Conservation (phyloP, 2,797 vertebrate species). For the Thunnus albacares region DNA sequence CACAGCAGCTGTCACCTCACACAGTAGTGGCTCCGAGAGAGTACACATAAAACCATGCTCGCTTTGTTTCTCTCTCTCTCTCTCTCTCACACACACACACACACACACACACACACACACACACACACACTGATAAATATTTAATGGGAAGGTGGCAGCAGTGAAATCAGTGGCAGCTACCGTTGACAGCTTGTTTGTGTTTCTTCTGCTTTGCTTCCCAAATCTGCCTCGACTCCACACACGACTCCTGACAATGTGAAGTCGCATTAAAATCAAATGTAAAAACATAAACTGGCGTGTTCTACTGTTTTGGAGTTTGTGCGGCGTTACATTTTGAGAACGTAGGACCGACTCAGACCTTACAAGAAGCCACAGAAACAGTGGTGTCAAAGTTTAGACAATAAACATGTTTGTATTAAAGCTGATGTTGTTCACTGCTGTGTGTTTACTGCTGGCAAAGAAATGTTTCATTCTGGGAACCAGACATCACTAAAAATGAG, state of each 20-base stretch:
- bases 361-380: background rate
- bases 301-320: background rate
- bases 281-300: too few species aligned
- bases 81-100: background rate
- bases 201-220: background rate
- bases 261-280: background rate
- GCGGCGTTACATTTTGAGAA: background rate
- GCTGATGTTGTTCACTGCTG: too few species aligned
- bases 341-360: background rate
- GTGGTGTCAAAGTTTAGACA: too few species aligned
- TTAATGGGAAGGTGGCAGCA: constrained; percentile 11
- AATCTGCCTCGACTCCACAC: background rate
- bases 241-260: background rate
- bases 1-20: constrained; percentile 34
- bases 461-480: too few species aligned
- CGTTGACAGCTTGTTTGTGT: constrained; percentile 8
- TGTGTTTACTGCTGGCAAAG: too few species aligned
- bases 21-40: background rate
- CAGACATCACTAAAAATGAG: too few species aligned
- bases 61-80: background rate
- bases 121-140: background rate
- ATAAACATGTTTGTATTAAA: too few species aligned
- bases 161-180: constrained; percentile 10
- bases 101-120: too few species aligned
- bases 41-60: background rate